These are phyloP conservation scores for Amia ocellicauda DNA, from an alignment of 2,113 vertebrate genomes.

Conservation along the genomic window DNA sequence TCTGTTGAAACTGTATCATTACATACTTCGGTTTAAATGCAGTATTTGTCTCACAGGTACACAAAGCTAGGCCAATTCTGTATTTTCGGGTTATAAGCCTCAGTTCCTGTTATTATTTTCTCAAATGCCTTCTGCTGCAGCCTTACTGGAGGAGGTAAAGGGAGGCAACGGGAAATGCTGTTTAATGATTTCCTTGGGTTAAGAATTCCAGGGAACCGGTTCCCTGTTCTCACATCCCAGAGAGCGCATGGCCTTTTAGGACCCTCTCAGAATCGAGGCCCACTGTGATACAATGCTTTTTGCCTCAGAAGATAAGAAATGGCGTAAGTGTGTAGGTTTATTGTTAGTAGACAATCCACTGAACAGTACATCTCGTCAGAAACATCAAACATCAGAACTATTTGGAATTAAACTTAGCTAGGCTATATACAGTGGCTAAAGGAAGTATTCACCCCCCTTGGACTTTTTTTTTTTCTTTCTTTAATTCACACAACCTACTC, in stretches of 20 bases:
- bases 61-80: no score
- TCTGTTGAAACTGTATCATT: no score
- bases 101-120: slow-evolving; percentile 43
- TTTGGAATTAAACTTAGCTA: no score
- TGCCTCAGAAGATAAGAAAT: slow-evolving; percentile 2
- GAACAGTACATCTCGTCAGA: no score
- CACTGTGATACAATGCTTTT: slow-evolving; percentile 22
- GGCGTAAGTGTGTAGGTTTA: slow-evolving; percentile 14
- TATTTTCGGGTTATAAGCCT: slow-evolving; percentile 18
- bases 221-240: slow-evolving; percentile 43
- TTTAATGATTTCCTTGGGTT: slow-evolving; percentile 49
- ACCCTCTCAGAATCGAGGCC: slow-evolving; percentile 24
- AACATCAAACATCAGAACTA: no score
- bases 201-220: slow-evolving; percentile 36
- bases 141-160: not conserved
- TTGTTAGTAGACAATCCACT: not conserved
- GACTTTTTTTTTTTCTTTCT: no score
- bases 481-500: no score
- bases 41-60: no score
- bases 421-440: no score
- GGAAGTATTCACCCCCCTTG: no score
- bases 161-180: slow-evolving; percentile 47
- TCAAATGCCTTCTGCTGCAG: slow-evolving; percentile 10
- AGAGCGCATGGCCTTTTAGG: slow-evolving; percentile 29
- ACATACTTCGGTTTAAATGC: no score